phyloP scores from a whole-genome alignment of 2,797 vertebrate genomes.

The Manis pentadactyla region DNA sequence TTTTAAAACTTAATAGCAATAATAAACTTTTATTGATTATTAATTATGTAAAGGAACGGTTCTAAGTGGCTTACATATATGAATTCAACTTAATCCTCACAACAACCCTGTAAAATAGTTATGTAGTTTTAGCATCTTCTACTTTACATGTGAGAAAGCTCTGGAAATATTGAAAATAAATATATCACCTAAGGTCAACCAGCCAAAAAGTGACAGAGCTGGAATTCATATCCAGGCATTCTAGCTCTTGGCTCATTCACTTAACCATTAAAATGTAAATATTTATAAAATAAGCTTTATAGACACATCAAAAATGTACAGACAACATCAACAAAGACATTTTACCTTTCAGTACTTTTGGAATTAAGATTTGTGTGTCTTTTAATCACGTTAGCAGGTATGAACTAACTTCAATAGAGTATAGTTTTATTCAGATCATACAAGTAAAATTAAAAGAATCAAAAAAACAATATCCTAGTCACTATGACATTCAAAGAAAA shows the following conservation, averaged over 20 bases:
- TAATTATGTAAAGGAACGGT: background rate
- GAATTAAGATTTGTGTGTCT: slow-evolving; percentile 26
- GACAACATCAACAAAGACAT: slow-evolving; percentile 27
- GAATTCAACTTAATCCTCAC: slow-evolving; percentile 20
- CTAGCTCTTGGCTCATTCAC: background rate
- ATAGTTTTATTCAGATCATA: background rate
- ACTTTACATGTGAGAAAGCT: background rate
- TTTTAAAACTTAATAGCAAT: background rate
- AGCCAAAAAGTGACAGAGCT: background rate
- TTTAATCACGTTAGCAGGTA: background rate
- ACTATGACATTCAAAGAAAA: slow-evolving; percentile 50
- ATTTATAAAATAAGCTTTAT: background rate
- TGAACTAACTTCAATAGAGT: background rate
- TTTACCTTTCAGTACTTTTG: background rate
- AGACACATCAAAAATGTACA: background rate
- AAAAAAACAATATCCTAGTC: slow-evolving; percentile 59
- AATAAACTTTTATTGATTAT: background rate
- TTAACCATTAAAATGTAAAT: background rate
- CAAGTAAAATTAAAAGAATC: slow-evolving; percentile 56
- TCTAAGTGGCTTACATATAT: background rate
- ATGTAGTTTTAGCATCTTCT: background rate
- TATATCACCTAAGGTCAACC: background rate
- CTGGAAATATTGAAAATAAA: background rate
- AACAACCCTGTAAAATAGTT: background rate
- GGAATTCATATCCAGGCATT: background rate